Percentiles rank a stretch among this genome's conserved stretches.
Conservation (phyloP, 2,888 invertebrate species). For the Nematopogon swammerdamellus region DNA sequence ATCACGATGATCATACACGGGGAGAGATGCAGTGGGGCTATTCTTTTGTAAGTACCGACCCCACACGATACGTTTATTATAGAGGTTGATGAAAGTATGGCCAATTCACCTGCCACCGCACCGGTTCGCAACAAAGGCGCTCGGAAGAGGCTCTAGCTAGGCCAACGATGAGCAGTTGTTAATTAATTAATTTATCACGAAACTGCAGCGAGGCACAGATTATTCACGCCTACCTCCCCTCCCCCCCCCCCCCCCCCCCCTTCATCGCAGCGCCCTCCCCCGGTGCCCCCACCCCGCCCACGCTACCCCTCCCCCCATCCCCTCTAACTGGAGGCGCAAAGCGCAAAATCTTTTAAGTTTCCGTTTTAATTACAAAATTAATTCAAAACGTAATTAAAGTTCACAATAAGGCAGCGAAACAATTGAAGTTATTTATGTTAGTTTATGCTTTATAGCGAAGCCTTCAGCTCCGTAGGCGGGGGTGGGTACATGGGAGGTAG, state of each 20-base stretch:
- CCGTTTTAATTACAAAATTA: slow-evolving; percentile 61
- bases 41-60: too few relatives aligned
- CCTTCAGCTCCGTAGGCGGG: background rate
- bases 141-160: too few relatives aligned
- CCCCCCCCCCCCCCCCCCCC: slow-evolving; percentile 28
- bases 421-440: slow-evolving; percentile 60
- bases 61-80: too few relatives aligned
- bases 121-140: too few relatives aligned
- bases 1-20: too few relatives aligned
- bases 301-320: slow-evolving; percentile 34
- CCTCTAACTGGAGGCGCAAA: slow-evolving; percentile 53
- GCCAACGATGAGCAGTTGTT: too few relatives aligned
- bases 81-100: too few relatives aligned
- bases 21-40: too few relatives aligned
- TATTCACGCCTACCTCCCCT: slow-evolving; percentile 12
- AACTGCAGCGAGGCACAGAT: background rate
- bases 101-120: too few relatives aligned
- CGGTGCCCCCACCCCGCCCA: too few relatives aligned
- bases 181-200: background rate
- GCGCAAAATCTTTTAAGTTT: slow-evolving; percentile 48
- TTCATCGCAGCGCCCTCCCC: slow-evolving; percentile 5
- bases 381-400: slow-evolving; percentile 61
- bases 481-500: background rate
- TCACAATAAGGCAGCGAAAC: slow-evolving; percentile 58
- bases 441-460: slow-evolving; percentile 50